Evolutionary conservation across 1,140 invertebrate genomes (phyloP).

Genomic region (Drosophila takahashii): DNA sequence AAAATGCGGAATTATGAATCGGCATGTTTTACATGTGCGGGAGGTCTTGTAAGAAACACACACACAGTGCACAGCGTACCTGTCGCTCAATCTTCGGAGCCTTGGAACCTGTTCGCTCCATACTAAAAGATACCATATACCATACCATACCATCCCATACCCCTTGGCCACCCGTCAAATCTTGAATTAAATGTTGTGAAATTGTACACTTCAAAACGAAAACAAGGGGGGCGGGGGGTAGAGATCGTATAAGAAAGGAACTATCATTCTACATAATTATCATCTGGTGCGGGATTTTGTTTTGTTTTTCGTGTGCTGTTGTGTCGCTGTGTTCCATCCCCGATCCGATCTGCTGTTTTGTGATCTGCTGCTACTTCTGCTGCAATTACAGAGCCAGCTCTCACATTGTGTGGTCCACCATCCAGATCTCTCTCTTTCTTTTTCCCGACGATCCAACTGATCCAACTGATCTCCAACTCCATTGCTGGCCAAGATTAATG

Average conservation of each 20-base stretch:
- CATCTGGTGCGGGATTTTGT: conserved; percentile 46
- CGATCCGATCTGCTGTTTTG: conserved; percentile 4
- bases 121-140: neutral
- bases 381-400: conserved; percentile 21
- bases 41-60: conserved; percentile 73
- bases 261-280: conserved; percentile 82
- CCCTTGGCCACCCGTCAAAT: conserved; percentile 58
- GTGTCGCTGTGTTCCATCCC: conserved; percentile 8
- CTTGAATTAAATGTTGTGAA: conserved; percentile 83
- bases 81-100: conserved; percentile 62
- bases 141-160: neutral
- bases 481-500: conserved; percentile 67
- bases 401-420: conserved; percentile 34
- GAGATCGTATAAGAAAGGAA: conserved; percentile 64
- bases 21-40: conserved; percentile 84
- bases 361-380: conserved; percentile 8
- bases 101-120: conserved; percentile 60
- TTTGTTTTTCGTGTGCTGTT: conserved; percentile 28
- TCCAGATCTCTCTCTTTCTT: neutral
- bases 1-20: conserved; percentile 83
- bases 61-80: conserved; percentile 51
- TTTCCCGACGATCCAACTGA: no score
- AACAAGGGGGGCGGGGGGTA: conserved; percentile 26
- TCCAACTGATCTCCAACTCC: conserved; percentile 34
- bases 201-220: conserved; percentile 78